Conservation (phyloP, 2,888 invertebrate genomes). For the Sacculina carcini region DNA sequence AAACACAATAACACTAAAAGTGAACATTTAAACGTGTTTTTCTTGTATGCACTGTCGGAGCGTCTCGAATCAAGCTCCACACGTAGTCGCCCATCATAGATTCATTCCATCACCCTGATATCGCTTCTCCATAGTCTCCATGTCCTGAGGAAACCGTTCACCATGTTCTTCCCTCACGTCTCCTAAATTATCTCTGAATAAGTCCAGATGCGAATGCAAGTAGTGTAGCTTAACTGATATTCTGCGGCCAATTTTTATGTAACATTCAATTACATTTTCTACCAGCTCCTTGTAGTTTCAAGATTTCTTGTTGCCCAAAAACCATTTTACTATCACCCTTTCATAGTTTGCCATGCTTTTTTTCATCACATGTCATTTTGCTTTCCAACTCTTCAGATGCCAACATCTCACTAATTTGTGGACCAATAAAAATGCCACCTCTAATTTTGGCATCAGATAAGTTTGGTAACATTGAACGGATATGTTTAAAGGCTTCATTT, state of each 20-base stretch:
- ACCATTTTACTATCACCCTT: slow-evolving; percentile 6
- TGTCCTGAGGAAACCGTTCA: slow-evolving; percentile 20
- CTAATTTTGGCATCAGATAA: slow-evolving; percentile 6
- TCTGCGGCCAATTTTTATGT: slow-evolving; percentile 16
- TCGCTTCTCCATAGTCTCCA: slow-evolving; percentile 16
- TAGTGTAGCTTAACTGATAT: slow-evolving; percentile 19
- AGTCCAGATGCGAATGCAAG: slow-evolving; percentile 17
- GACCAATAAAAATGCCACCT: slow-evolving; percentile 8
- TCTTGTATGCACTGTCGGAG: neutral
- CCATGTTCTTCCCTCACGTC: slow-evolving; percentile 18
- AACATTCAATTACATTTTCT: slow-evolving; percentile 18
- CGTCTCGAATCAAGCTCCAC: slow-evolving; percentile 15
- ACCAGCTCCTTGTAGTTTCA: slow-evolving; percentile 8
- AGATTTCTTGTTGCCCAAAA: slow-evolving; percentile 7
- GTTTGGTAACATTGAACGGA: too few relatives aligned
- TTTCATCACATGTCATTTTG: slow-evolving; percentile 2
- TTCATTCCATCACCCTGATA: slow-evolving; percentile 17
- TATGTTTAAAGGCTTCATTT: too few relatives aligned
- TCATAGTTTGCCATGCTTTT: slow-evolving; percentile 8
- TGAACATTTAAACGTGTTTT: too few relatives aligned
- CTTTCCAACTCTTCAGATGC: slow-evolving; percentile 7
- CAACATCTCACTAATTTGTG: slow-evolving; percentile 8
- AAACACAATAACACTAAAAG: too few relatives aligned
- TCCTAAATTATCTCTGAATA: slow-evolving; percentile 19
- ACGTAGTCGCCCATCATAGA: slow-evolving; percentile 19